phyloP scores from a whole-genome alignment of 2,113 vertebrate species.

The human (Homo sapiens) region DNA sequence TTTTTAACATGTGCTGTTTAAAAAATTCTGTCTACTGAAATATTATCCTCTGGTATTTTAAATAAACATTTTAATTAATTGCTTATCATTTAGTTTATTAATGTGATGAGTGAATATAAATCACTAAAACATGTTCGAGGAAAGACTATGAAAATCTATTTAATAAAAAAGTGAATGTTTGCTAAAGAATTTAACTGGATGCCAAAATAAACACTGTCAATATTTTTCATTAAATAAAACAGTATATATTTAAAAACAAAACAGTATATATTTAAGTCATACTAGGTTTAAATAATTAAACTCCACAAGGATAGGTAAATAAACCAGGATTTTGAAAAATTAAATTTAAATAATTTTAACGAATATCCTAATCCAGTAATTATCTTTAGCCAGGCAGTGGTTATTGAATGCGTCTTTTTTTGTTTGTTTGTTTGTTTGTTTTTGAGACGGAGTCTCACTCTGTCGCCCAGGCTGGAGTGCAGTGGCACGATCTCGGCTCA shows the following conservation, averaged over 20 bases:
- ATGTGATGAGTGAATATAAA: slow-evolving; percentile 55
- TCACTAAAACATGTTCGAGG: slow-evolving; percentile 31
- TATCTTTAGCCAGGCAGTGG: background rate
- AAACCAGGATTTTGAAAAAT: background rate
- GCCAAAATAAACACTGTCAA: slow-evolving; percentile 45
- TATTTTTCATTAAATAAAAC: slow-evolving; percentile 41
- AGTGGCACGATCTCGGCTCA: too few relatives aligned
- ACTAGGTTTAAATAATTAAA: slow-evolving; percentile 9
- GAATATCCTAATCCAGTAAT: slow-evolving; percentile 35
- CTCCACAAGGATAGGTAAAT: background rate
- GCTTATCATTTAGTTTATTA: slow-evolving; percentile 62
- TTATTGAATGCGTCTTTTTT: background rate
- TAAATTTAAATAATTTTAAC: slow-evolving; percentile 27
- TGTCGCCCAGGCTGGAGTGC: too few relatives aligned
- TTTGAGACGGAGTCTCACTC: too few relatives aligned
- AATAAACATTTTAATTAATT: slow-evolving; percentile 58
- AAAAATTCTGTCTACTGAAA: slow-evolving; percentile 38
- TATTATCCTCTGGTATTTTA: slow-evolving; percentile 22
- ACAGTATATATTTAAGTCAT: background rate
- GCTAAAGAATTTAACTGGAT: slow-evolving; percentile 36
- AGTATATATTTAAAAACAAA: background rate
- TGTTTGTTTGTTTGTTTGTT: too few relatives aligned
- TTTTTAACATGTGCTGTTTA: background rate
- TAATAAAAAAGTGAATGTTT: slow-evolving; percentile 40
- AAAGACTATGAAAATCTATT: slow-evolving; percentile 26